These are phyloP conservation scores for Betta splendens DNA, from an alignment of 2,797 vertebrate species.

Conservation along the genomic window DNA sequence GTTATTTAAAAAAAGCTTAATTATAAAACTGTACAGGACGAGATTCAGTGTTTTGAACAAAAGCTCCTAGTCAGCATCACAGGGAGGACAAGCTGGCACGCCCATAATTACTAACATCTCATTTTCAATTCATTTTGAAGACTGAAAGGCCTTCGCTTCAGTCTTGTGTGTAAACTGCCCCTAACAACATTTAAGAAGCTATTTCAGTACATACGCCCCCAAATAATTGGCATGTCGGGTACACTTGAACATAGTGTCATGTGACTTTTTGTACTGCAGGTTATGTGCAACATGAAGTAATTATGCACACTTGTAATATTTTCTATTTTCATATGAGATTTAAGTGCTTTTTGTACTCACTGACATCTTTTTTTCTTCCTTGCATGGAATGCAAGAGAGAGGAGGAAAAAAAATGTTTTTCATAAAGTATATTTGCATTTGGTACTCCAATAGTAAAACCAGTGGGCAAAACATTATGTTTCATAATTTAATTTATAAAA, in stretches of 20 bases:
- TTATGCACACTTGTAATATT: slow-evolving; percentile 86
- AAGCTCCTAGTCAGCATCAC: slow-evolving; percentile 53
- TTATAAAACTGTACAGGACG: slow-evolving; percentile 44
- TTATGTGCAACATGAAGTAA: slow-evolving; percentile 80
- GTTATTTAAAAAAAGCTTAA: slow-evolving; percentile 38
- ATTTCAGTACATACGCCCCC: slow-evolving; percentile 60
- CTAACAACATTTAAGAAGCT: slow-evolving; percentile 57
- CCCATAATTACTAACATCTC: slow-evolving; percentile 57
- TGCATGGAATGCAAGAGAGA: slow-evolving; percentile 78
- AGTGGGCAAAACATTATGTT: slow-evolving; percentile 77
- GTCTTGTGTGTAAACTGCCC: slow-evolving; percentile 71
- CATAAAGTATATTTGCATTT: slow-evolving; percentile 83
- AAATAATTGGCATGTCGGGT: slow-evolving; percentile 79
- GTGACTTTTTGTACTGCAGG: slow-evolving; percentile 83
- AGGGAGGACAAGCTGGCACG: slow-evolving; percentile 62
- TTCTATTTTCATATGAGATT: slow-evolving; percentile 87
- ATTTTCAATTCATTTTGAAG: slow-evolving; percentile 61
- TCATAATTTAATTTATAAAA: slow-evolving; percentile 80
- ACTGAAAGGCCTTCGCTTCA: slow-evolving; percentile 46
- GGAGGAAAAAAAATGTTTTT: slow-evolving; percentile 75
- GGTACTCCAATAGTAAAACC: slow-evolving; percentile 77
- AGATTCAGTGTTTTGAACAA: slow-evolving; percentile 54
- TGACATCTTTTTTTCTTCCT: slow-evolving; percentile 80
- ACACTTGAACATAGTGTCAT: slow-evolving; percentile 77
- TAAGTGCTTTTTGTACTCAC: slow-evolving; percentile 84